A percentile compares a stretch with the other conserved stretches of the same genome.
Evolutionary conservation across 2,113 vertebrate genomes (phyloP).

Genomic region (Copsychus sechellarum): DNA sequence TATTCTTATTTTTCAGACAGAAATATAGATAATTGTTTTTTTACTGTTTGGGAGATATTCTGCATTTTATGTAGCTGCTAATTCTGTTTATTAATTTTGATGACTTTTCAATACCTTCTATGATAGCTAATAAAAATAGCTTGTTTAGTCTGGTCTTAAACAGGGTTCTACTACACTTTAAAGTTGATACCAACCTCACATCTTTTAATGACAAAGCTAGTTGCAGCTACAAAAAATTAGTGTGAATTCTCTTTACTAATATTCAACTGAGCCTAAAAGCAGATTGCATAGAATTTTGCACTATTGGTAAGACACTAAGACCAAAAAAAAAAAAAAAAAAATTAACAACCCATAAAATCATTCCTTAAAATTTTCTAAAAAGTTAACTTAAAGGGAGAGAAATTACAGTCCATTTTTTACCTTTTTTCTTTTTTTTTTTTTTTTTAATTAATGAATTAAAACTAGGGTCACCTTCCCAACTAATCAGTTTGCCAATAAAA

Average conservation of each 20-base stretch:
- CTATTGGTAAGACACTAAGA: background rate
- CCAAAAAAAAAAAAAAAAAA: background rate
- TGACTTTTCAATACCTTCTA: background rate
- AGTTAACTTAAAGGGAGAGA: background rate
- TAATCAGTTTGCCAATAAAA: background rate
- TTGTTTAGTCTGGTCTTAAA: background rate
- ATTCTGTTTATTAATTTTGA: background rate
- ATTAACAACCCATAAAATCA: rapidly evolving
- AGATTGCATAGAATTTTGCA: background rate
- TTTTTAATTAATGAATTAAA: background rate
- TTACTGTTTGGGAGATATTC: background rate
- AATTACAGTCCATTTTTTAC: background rate
- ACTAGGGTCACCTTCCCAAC: background rate
- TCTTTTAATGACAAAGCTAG: background rate
- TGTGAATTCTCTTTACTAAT: background rate
- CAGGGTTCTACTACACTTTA: background rate
- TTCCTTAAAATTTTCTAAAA: background rate
- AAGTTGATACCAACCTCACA: background rate
- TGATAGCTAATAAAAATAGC: background rate
- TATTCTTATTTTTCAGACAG: background rate
- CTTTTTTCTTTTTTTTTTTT: background rate
- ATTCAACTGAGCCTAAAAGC: background rate
- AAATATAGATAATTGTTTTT: background rate
- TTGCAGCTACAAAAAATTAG: background rate
- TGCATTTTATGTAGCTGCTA: background rate